Percentiles rank a stretch among this genome's conserved stretches.
phyloP scores from a whole-genome alignment of 2,113 vertebrate species.

The Lagenorhynchus albirostris region DNA sequence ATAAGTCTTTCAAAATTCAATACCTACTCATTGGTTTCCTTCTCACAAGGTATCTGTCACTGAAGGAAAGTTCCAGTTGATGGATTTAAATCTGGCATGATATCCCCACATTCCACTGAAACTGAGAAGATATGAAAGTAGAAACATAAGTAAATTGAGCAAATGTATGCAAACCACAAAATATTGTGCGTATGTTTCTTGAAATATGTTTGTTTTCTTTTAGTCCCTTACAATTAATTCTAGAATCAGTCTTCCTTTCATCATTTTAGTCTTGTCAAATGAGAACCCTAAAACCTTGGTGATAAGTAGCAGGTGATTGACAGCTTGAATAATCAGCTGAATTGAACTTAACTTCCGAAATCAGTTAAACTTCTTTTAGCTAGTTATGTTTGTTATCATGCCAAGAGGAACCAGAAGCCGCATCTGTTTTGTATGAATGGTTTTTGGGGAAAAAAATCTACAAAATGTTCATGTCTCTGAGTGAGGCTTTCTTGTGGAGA shows the following conservation, averaged over 20 bases:
- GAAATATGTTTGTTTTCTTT: background rate
- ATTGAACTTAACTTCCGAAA: background rate
- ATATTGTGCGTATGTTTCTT: background rate
- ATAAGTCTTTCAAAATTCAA: background rate
- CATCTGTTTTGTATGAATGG: background rate
- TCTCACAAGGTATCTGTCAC: background rate
- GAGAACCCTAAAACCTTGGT: background rate
- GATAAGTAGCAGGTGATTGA: background rate
- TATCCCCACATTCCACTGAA: background rate
- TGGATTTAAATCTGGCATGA: background rate
- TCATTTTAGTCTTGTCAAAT: background rate
- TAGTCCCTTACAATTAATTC: background rate
- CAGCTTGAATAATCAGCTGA: background rate
- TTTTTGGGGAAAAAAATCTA: background rate
- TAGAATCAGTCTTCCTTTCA: background rate
- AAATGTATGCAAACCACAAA: background rate
- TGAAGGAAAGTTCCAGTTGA: background rate
- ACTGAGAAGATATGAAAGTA: background rate
- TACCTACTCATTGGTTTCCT: background rate
- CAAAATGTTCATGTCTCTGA: background rate
- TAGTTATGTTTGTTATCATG: background rate
- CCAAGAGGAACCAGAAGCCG: background rate
- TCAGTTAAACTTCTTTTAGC: background rate
- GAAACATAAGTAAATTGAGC: background rate
- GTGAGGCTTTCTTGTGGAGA: background rate